phyloP scores from a whole-genome alignment of 2,888 invertebrate genomes.

The Trachelus troglodyta region DNA sequence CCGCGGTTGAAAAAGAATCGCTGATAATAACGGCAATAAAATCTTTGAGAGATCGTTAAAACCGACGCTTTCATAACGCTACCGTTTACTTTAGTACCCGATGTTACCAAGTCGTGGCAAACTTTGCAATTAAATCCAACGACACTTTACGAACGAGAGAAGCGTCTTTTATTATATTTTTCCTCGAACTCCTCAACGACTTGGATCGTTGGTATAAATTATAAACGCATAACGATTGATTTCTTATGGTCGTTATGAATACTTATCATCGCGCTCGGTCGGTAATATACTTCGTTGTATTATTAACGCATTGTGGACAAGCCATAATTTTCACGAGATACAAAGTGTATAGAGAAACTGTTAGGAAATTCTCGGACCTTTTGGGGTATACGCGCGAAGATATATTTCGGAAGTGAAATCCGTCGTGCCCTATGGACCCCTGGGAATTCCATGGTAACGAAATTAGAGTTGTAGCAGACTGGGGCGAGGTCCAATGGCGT shows the following conservation, averaged over 20 bases:
- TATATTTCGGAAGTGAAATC: constrained; percentile 4
- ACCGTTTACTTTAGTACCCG: background rate
- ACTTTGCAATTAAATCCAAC: background rate
- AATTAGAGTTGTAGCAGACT: constrained; percentile 52
- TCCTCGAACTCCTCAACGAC: background rate
- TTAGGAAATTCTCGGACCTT: background rate
- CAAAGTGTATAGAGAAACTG: background rate
- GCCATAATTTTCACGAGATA: background rate
- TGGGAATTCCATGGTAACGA: constrained; percentile 45
- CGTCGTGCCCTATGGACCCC: constrained; percentile 23
- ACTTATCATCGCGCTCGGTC: background rate
- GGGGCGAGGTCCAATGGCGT: constrained; percentile 39
- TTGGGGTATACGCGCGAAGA: background rate
- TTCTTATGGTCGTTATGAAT: background rate
- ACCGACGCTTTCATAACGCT: background rate
- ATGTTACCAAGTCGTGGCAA: background rate
- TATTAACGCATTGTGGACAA: background rate
- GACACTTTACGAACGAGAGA: background rate
- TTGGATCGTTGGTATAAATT: background rate
- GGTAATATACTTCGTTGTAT: background rate
- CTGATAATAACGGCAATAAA: background rate
- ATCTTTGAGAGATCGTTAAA: background rate
- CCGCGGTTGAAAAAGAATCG: background rate
- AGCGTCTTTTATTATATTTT: background rate
- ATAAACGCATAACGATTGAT: background rate